Evolutionary conservation across 1,140 invertebrate genomes (phyloP).

Genomic region (Stegodyphus mimosarum): DNA sequence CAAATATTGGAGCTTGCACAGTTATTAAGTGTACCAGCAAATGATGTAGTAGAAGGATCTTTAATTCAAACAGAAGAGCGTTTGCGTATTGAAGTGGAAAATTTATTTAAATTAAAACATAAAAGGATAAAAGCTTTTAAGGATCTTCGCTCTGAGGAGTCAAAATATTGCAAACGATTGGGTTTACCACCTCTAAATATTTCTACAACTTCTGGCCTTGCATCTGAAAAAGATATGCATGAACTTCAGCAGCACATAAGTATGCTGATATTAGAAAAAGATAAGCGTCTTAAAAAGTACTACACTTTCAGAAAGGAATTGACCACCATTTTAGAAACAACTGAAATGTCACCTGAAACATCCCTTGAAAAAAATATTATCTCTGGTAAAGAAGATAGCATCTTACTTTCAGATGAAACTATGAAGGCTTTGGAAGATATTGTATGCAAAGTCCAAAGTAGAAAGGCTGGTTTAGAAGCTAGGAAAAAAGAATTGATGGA

Average conservation of each 20-base stretch:
- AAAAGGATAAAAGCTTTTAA: constrained; percentile 22
- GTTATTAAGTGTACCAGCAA: neutral
- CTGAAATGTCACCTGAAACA: constrained; percentile 50
- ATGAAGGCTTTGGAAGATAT: constrained; percentile 48
- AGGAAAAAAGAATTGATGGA: constrained; percentile 67
- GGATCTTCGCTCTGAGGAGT: constrained; percentile 17
- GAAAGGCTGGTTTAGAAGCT: constrained; percentile 27
- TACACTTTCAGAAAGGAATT: constrained; percentile 31
- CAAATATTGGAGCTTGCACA: constrained; percentile 25
- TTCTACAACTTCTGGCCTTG: constrained; percentile 28
- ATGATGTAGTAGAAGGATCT: neutral
- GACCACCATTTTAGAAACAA: constrained; percentile 45
- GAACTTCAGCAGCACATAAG: constrained; percentile 40
- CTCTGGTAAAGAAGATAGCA: constrained; percentile 1
- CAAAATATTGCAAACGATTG: constrained; percentile 23
- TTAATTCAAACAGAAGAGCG: constrained; percentile 39
- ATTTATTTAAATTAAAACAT: constrained; percentile 35
- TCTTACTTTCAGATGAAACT: constrained; percentile 37
- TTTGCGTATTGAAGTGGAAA: constrained; percentile 24
- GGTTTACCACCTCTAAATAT: constrained; percentile 2
- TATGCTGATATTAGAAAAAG: constrained; percentile 33
- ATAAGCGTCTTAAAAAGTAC: constrained; percentile 5
- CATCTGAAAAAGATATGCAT: constrained; percentile 31
- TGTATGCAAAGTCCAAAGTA: constrained; percentile 15
- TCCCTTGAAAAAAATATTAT: constrained; percentile 56